phyloP scores from a whole-genome alignment of 2,888 invertebrate species.

The Dynastes maya region DNA sequence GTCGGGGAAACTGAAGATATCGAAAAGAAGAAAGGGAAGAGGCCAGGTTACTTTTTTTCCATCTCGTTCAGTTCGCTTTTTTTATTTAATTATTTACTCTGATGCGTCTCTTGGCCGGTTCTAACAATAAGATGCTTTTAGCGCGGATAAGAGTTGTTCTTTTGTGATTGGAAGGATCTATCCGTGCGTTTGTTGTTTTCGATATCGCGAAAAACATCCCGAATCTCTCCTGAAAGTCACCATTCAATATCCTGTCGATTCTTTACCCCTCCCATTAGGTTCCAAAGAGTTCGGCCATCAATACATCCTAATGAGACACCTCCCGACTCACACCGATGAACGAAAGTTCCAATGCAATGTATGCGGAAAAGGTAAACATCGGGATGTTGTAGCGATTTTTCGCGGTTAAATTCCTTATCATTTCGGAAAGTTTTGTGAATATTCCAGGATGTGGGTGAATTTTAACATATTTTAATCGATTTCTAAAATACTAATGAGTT shows the following conservation, averaged over 20 bases:
- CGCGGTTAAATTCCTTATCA: no score
- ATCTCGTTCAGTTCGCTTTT: neutral
- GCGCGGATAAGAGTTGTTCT: neutral
- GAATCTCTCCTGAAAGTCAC: no score
- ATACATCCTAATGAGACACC: conserved; percentile 83
- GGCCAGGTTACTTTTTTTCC: neutral
- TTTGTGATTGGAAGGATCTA: neutral
- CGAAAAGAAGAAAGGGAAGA: neutral
- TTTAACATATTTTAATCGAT: no score
- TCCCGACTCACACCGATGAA: conserved; percentile 85
- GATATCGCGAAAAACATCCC: neutral
- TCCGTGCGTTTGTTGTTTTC: neutral
- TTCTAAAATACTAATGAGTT: no score
- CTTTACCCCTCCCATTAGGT: conserved; percentile 69
- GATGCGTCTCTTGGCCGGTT: neutral
- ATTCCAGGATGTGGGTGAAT: no score
- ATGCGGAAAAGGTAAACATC: conserved; percentile 76
- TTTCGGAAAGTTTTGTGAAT: no score
- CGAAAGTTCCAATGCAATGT: conserved; percentile 82
- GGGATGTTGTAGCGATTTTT: no score
- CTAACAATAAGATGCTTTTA: neutral
- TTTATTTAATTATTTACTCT: conserved; percentile 12
- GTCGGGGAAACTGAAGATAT: neutral
- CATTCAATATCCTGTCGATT: no score
- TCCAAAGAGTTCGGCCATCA: conserved; percentile 84